Conservation (phyloP, 2,797 vertebrate genomes). For the Pseudocheirus occidentalis region DNA sequence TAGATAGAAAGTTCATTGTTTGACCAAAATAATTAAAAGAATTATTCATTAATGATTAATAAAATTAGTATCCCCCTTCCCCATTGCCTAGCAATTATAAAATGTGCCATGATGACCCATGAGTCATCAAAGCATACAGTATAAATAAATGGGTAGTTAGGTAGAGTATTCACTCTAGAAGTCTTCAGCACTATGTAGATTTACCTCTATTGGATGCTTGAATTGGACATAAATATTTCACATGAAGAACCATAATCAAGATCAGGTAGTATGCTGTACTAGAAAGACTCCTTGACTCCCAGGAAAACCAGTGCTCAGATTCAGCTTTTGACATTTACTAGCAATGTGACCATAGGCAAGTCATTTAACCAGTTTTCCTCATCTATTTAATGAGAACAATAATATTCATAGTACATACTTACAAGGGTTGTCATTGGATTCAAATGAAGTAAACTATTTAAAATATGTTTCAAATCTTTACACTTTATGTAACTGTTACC, state of each 20-base stretch:
- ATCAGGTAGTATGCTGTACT: background rate
- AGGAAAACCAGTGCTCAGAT: background rate
- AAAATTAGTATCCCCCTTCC: no score
- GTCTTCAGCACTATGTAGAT: background rate
- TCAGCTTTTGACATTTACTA: background rate
- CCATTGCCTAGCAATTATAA: background rate
- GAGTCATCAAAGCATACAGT: background rate
- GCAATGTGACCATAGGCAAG: background rate
- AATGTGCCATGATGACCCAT: constrained; percentile 9
- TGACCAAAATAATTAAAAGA: constrained; percentile 22
- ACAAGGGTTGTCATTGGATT: background rate
- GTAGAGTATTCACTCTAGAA: constrained; percentile 8
- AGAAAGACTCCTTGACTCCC: background rate
- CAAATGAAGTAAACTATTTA: background rate
- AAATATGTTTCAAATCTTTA: background rate
- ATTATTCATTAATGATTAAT: background rate
- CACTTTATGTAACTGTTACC: background rate
- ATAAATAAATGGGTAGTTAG: constrained; percentile 3
- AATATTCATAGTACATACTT: background rate
- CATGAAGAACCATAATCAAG: background rate
- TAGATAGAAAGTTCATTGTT: no score
- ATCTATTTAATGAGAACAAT: background rate
- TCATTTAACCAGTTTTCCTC: background rate
- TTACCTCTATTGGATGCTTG: background rate
- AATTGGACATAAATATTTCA: background rate